These are phyloP conservation scores for Larimichthys polyactis DNA, from an alignment of 2,113 vertebrate genomes.

Conservation along the genomic window DNA sequence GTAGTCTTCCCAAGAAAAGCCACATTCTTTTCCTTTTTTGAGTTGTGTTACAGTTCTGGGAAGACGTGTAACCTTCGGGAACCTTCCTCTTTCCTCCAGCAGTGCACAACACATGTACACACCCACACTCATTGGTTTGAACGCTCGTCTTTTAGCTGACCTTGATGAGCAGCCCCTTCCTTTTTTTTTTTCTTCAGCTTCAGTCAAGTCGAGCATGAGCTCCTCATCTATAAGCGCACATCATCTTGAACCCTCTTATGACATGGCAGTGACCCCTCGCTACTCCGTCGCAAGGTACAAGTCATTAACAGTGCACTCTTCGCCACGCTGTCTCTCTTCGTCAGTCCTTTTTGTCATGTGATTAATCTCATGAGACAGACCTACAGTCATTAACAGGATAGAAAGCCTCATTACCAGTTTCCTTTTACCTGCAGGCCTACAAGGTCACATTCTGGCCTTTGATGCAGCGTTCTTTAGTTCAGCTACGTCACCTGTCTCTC, in stretches of 20 bases:
- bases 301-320: background rate
- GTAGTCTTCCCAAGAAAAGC: conserved; percentile 44
- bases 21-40: conserved; percentile 58
- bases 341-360: conserved; percentile 19
- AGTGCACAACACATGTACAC: background rate
- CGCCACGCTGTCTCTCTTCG: conserved; percentile 2
- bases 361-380: conserved; percentile 26
- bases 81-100: conserved; percentile 36
- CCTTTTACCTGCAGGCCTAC: background rate
- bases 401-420: conserved; percentile 10
- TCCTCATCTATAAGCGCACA: background rate
- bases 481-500: background rate
- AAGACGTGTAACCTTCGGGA: conserved; percentile 16
- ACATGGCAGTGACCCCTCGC: background rate
- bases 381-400: background rate
- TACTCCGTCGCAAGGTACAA: background rate
- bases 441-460: conserved; percentile 25
- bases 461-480: background rate
- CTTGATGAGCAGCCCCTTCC: background rate
- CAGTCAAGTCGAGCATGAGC: too few relatives aligned
- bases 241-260: background rate
- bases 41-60: conserved; percentile 38
- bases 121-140: background rate
- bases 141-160: background rate
- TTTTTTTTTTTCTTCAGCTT: too few relatives aligned